Percentiles rank a stretch among this genome's conserved stretches.
These are phyloP conservation scores for Aromia moschata DNA, from an alignment of 2,888 invertebrate species.

Conservation along the genomic window DNA sequence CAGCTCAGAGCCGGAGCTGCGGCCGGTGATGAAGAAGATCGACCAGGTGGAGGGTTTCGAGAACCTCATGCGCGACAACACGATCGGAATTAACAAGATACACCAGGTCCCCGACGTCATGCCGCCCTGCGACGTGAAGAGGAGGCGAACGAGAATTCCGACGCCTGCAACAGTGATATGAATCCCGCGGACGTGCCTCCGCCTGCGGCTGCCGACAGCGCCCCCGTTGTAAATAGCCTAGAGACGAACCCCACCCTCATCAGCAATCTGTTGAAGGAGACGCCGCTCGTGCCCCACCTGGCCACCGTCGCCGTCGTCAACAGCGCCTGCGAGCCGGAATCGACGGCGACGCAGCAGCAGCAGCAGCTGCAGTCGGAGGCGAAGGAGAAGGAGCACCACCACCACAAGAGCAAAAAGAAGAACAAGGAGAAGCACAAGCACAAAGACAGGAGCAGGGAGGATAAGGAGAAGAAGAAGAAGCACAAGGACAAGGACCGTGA, in stretches of 20 bases:
- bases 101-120: constrained; percentile 54
- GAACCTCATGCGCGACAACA: constrained; percentile 67
- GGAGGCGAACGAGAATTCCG: constrained; percentile 5
- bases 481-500: constrained; percentile 75
- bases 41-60: constrained; percentile 72
- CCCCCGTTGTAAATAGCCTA: constrained; percentile 68
- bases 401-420: constrained; percentile 69
- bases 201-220: constrained; percentile 52
- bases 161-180: constrained; percentile 59
- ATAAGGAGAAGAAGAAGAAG: constrained; percentile 78
- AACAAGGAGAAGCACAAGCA: constrained; percentile 83
- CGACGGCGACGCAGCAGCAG: constrained; percentile 21
- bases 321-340: constrained; percentile 32
- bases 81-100: constrained; percentile 57
- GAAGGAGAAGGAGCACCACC: constrained; percentile 55
- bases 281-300: constrained; percentile 51
- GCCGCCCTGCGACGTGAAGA: background rate
- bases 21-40: constrained; percentile 71
- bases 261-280: constrained; percentile 74
- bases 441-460: constrained; percentile 72
- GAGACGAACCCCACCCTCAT: constrained; percentile 78
- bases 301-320: constrained; percentile 52
- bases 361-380: constrained; percentile 52
- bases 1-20: constrained; percentile 69
- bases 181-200: constrained; percentile 63